Evolutionary conservation across 2,888 invertebrate species (phyloP), one percentile per base, ranked within the genome.

Genomic region (Leptopilina drosophilae): DNA sequence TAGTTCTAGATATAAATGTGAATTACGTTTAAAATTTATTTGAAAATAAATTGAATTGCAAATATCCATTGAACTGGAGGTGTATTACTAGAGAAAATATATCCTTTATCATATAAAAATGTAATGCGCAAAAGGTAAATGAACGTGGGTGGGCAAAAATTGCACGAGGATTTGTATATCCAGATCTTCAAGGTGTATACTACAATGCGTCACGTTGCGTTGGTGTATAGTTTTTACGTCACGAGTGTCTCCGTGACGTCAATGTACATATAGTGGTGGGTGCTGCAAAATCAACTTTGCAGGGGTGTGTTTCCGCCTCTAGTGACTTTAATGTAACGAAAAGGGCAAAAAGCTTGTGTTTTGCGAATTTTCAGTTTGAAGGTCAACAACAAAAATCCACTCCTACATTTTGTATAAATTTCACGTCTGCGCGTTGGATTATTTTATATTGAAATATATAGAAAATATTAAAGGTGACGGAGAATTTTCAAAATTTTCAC

Each of bases 181-280:
- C 9, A 26, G n/a, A 6, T 56, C 53, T 73, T 73, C 33, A 56
- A 53, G 56, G 56, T 56, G 26, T 64, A 49, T 49, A 64, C 26
- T 14, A 77, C 53, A 42, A 65, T 80, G 78, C 79, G 80, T 76
- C 77, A 79, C 77, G 56, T 56, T 40, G 80, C 69, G 81, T 79
- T 64, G 46, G 64, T 59, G 78, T 64, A 76, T 33, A 33, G 33
- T 46, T 66, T 76, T 56, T 80, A 85, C 85, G 87, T 86, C 85
- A 86, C 85, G 82, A 78, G 81, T 81, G 82, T 80, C 78, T 85
- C 80, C 49, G 81, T 88, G 87, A 86, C 87, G 88, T 87, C 85
- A 84, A 83, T 49, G 33, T 33, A 33, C 5, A 33, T 33, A 33
- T 3, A 42, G 11, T 80, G 77, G 82, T 80, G 78, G 78, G 82